A percentile compares a stretch with the other conserved stretches of the same genome.
Conservation (phyloP, 2,797 vertebrate genomes). For the Tarsius wallacei region DNA sequence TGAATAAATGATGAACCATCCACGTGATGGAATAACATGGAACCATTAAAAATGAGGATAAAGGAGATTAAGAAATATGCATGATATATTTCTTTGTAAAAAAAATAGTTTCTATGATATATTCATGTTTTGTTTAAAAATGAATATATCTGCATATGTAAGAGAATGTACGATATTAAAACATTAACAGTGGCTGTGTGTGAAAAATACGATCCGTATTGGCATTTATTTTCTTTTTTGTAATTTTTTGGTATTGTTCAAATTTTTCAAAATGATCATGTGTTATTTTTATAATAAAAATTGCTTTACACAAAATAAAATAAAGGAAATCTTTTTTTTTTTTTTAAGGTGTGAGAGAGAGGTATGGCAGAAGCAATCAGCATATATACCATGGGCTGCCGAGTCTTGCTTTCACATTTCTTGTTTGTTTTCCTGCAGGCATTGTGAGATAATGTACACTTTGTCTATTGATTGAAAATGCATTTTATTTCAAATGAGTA, state of each 20-base stretch:
- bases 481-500: constrained; percentile 73
- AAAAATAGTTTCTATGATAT: constrained; percentile 42
- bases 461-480: constrained; percentile 76
- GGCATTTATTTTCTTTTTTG: constrained; percentile 51
- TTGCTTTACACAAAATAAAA: constrained; percentile 42
- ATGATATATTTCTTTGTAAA: neutral
- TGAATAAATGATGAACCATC: constrained; percentile 36
- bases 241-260: neutral
- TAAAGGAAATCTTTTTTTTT: neutral
- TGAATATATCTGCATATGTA: neutral
- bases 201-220: constrained; percentile 57
- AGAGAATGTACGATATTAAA: neutral
- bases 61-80: constrained; percentile 48
- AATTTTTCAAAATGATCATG: constrained; percentile 35
- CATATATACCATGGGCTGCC: neutral
- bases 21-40: neutral
- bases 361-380: neutral
- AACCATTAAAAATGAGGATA: constrained; percentile 42
- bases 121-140: constrained; percentile 22
- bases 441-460: constrained; percentile 59
- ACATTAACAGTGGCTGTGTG: neutral
- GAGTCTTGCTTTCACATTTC: constrained; percentile 52
- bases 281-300: constrained; percentile 64
- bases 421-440: constrained; percentile 50
- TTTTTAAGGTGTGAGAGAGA: neutral